Evolutionary conservation across 2,797 vertebrate genomes (phyloP).

Genomic region (Manis crassicaudata): DNA sequence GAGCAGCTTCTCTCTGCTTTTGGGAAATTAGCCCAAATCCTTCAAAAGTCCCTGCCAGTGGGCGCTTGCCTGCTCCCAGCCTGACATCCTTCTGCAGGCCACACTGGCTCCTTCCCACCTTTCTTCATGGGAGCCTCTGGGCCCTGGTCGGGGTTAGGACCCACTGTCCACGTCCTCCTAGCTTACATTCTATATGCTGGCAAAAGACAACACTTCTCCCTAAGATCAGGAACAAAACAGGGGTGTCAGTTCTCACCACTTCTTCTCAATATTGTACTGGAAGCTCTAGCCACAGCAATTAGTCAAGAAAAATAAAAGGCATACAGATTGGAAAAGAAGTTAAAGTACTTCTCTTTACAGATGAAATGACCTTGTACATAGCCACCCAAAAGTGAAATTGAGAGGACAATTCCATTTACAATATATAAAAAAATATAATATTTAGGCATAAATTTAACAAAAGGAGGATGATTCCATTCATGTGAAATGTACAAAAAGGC

Average conservation of each 20-base stretch:
- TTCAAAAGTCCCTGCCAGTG: background rate
- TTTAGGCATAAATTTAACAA: background rate
- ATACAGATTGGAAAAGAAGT: background rate
- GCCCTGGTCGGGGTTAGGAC: background rate
- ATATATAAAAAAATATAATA: background rate
- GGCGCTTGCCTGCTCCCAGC: background rate
- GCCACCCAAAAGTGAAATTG: background rate
- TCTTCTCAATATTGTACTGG: too few species aligned
- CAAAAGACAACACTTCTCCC: background rate
- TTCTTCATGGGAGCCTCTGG: background rate
- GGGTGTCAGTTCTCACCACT: background rate
- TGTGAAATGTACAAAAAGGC: background rate
- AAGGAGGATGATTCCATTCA: background rate
- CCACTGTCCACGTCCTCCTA: background rate
- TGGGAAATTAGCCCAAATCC: background rate
- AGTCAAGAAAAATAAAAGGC: background rate
- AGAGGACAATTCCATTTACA: background rate
- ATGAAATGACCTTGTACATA: background rate
- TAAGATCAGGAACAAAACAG: background rate
- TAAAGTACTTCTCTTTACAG: background rate
- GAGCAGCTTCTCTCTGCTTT: background rate
- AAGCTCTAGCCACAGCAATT: background rate
- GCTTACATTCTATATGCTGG: background rate
- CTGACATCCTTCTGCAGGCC: background rate
- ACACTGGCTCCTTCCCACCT: background rate